These are phyloP conservation scores for Nothura maculosa DNA, from an alignment of 2,797 vertebrate genomes.

Conservation along the genomic window DNA sequence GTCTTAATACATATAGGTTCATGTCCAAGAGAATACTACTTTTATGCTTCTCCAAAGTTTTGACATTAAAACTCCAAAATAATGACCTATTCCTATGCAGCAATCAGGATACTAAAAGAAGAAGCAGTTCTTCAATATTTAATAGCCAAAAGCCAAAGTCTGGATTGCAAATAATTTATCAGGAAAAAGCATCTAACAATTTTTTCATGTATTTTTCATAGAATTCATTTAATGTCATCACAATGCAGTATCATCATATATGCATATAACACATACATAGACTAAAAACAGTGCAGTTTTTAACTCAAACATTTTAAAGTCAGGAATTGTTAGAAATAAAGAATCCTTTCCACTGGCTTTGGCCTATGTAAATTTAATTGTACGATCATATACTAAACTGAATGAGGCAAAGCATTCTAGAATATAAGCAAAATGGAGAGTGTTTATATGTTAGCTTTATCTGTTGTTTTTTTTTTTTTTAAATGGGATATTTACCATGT, in stretches of 20 bases:
- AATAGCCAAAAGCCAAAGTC: not conserved
- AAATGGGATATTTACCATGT: not conserved
- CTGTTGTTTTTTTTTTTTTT: not conserved
- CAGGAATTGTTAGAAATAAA: not conserved
- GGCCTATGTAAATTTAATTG: not conserved
- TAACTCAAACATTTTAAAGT: not conserved
- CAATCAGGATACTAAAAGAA: not conserved
- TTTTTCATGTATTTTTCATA: not conserved
- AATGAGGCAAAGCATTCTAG: not conserved
- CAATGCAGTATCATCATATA: not conserved
- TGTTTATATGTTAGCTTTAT: not conserved
- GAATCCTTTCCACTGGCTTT: not conserved
- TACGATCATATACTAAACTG: not conserved
- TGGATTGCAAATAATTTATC: not conserved
- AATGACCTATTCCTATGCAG: not conserved
- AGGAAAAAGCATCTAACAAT: not conserved
- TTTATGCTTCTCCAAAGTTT: not conserved
- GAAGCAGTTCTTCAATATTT: not conserved
- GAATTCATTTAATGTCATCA: not conserved
- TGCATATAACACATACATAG: not conserved
- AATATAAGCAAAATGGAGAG: not conserved
- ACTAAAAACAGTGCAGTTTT: not conserved
- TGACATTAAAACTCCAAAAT: not conserved
- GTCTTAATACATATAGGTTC: not conserved
- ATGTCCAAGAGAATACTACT: not conserved